These are phyloP conservation scores for Erebia aethiops DNA, from an alignment of 2,888 invertebrate species.

Conservation along the genomic window DNA sequence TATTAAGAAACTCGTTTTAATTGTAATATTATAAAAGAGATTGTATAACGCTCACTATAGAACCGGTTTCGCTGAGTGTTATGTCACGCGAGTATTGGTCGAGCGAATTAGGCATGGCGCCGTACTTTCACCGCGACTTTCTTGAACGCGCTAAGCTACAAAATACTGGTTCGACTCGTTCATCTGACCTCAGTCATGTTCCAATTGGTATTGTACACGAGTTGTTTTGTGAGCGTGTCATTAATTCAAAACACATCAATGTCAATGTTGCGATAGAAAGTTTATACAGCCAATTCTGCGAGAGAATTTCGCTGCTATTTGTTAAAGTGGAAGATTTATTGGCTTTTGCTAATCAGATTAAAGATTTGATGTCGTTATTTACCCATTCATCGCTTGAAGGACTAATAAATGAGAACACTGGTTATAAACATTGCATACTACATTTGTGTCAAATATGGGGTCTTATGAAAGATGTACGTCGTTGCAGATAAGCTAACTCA, in stretches of 20 bases:
- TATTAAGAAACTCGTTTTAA: slow-evolving; percentile 57
- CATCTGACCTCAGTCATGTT: slow-evolving; percentile 62
- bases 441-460: not conserved
- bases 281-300: slow-evolving; percentile 35
- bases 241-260: slow-evolving; percentile 53
- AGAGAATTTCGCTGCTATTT: slow-evolving; percentile 6
- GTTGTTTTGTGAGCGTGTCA: slow-evolving; percentile 56
- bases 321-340: not conserved
- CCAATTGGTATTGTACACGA: slow-evolving; percentile 57
- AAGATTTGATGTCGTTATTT: slow-evolving; percentile 5
- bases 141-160: slow-evolving; percentile 56
- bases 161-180: slow-evolving; percentile 64
- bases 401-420: not conserved
- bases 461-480: not conserved
- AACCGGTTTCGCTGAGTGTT: slow-evolving; percentile 70
- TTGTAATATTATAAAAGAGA: slow-evolving; percentile 52
- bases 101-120: slow-evolving; percentile 66
- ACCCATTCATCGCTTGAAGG: not conserved
- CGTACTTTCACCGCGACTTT: slow-evolving; percentile 78
- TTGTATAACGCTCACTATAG: slow-evolving; percentile 46
- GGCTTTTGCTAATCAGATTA: not conserved
- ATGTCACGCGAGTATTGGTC: slow-evolving; percentile 73
- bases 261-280: slow-evolving; percentile 56
- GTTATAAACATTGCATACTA: not conserved
- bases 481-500: not conserved